Base-by-base conservation (phyloP, 2,888 invertebrate species). In the Drosophila testacea region DNA sequence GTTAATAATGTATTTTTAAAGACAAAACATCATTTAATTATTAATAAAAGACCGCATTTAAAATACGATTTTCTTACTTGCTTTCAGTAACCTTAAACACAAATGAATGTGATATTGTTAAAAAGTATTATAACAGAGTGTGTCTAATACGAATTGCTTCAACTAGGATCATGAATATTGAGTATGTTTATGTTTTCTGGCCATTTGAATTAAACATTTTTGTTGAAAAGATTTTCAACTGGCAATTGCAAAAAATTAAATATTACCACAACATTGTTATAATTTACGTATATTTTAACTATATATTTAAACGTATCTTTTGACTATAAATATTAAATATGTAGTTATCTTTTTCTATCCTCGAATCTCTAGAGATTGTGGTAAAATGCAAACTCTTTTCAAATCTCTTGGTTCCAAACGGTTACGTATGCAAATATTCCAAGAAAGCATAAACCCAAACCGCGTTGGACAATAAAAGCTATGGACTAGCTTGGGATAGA, bases 371-470 rank as follows among this genome's bases (percentile, higher is more conserved):
- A 27, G 50, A 32, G 57, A 59, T 60, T 48, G 57, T 51, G 75
- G 56, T 52, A 70, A 77, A 77, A 83, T 86, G 83, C 81, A 75
- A 81, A 82, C 70, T 69, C 51, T 62, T 47, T 69, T 64, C 46
- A 66, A 67, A 72, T 81, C 65, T 67, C 81, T 44, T 60, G 72
- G 70, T 68, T 59, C 63, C 63, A 66, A 64, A 61, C 65, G 83
- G 69, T 86, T 73, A 81, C 84, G 84, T 86, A 86, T 86, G 82
- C 79, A 86, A 82, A 82, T 83, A 69, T 64, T 55, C 32, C 44
- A 52, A 52, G 54, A 48, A 73, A 64, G 57, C 59, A 55, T 56
- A 48, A 64, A 65, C 50, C 55, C 59, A 62, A 56, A 61, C 57
- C 32, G 27, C 32, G 46, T 13, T 44, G 56, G 13, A 9, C 10